These are phyloP conservation scores for Steinernema khuongi DNA, from an alignment of 1,140 invertebrate species.

Conservation along the genomic window DNA sequence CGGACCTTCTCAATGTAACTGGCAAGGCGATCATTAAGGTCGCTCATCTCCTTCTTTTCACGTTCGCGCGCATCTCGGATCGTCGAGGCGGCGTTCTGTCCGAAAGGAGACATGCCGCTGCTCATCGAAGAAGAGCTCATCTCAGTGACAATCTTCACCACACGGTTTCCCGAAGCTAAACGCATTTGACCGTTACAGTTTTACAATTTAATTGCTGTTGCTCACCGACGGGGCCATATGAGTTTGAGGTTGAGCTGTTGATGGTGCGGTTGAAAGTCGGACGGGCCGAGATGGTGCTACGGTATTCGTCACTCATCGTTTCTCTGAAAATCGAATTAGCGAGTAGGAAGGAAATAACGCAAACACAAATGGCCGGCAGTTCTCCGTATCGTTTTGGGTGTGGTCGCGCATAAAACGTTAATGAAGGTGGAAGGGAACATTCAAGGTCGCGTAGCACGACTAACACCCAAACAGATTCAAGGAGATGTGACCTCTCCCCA, in stretches of 20 bases:
- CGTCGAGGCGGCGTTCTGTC: slow-evolving; percentile 56
- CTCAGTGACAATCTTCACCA: neutral
- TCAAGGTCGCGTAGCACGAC: neutral
- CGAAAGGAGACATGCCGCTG: slow-evolving; percentile 51
- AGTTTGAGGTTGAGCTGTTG: slow-evolving; percentile 31
- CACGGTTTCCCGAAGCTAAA: neutral
- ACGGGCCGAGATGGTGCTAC: slow-evolving; percentile 42
- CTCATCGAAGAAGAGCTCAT: slow-evolving; percentile 8
- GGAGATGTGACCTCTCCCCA: neutral
- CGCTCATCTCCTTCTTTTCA: slow-evolving; percentile 58
- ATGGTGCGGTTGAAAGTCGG: slow-evolving; percentile 44
- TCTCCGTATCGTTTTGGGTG: neutral
- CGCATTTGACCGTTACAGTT: neutral
- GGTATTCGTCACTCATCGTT: slow-evolving; percentile 33
- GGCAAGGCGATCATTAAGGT: slow-evolving; percentile 56
- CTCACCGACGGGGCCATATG: slow-evolving; percentile 39
- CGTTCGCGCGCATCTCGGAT: slow-evolving; percentile 59
- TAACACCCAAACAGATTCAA: neutral
- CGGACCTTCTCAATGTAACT: slow-evolving; percentile 59
- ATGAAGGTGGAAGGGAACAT: neutral
- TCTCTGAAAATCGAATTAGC: neutral
- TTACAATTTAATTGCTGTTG: neutral
- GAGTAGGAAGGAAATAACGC: neutral
- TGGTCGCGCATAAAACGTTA: neutral
- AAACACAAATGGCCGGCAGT: neutral